These are phyloP conservation scores for Drosophila athabasca DNA, from an alignment of 1,140 invertebrate species.

Conservation along the genomic window DNA sequence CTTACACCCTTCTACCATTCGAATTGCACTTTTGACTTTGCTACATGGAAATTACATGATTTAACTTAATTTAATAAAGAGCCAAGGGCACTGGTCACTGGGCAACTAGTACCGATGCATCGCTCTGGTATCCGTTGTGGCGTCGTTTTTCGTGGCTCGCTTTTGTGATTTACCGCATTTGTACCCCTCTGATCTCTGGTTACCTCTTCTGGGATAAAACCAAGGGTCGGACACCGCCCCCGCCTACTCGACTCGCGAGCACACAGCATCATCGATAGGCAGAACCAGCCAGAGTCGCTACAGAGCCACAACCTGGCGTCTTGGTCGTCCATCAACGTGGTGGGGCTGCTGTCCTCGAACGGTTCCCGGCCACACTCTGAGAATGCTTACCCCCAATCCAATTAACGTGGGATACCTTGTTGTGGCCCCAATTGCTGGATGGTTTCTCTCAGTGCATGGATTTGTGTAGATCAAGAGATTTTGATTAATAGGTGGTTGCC, in stretches of 20 bases:
- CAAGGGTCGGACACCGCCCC: conserved; percentile 34
- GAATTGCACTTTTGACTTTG: conserved; percentile 76
- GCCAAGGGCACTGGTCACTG: conserved; percentile 63
- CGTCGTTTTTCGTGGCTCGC: conserved; percentile 57
- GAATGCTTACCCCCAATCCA: conserved; percentile 45
- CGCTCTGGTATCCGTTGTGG: conserved; percentile 16
- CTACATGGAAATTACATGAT: conserved; percentile 80
- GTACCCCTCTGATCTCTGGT: conserved; percentile 18
- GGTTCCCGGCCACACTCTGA: conserved; percentile 58
- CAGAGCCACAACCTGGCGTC: conserved; percentile 23
- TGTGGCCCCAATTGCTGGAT: no score
- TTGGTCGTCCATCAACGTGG: conserved; percentile 70
- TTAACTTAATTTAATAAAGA: conserved; percentile 83
- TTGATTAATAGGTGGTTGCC: conserved; percentile 81
- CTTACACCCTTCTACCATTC: conserved; percentile 42
- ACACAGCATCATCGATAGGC: conserved; percentile 7
- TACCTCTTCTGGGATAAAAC: not conserved
- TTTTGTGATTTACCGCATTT: conserved; percentile 77
- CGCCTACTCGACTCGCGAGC: conserved; percentile 3
- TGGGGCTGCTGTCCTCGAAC: conserved; percentile 59
- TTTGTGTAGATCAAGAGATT: conserved; percentile 78
- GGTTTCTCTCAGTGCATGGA: conserved; percentile 66
- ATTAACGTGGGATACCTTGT: conserved; percentile 27
- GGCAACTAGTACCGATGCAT: not conserved
- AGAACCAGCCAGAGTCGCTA: not conserved